Conservation (phyloP, 1,140 invertebrate species). For the Chrysomallon squamiferum region DNA sequence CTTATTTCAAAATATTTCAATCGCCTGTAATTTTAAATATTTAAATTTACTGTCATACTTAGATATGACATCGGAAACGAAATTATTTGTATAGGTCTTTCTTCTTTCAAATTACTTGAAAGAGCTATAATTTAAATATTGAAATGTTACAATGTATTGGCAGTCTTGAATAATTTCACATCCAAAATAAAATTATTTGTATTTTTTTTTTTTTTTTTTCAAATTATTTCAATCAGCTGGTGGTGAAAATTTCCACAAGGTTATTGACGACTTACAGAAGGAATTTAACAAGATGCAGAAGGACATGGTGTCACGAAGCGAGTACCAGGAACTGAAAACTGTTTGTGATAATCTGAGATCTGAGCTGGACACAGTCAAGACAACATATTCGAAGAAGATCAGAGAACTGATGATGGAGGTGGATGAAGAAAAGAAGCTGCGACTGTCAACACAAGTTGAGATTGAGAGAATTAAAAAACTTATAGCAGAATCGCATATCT, state of each 20-base stretch:
- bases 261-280: conserved; percentile 48
- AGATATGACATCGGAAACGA: too few species aligned
- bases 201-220: too few species aligned
- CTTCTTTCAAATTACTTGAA: too few species aligned
- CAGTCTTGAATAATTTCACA: too few species aligned
- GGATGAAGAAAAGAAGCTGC: conserved; percentile 63
- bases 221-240: conserved; percentile 16
- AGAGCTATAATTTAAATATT: too few species aligned
- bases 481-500: conserved; percentile 51
- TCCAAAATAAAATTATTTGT: too few species aligned
- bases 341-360: conserved; percentile 49
- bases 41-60: too few species aligned
- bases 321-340: conserved; percentile 48
- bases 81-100: too few species aligned
- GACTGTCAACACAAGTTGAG: conserved; percentile 61
- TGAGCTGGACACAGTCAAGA: conserved; percentile 49
- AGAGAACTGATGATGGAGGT: conserved; percentile 58
- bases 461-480: conserved; percentile 61
- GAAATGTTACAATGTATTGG: too few species aligned
- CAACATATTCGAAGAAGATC: conserved; percentile 47
- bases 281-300: conserved; percentile 42
- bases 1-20: too few species aligned
- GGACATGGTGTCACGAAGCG: conserved; percentile 48
- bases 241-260: conserved; percentile 21
- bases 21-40: too few species aligned